These are phyloP conservation scores for Ceratoteleas bidentatus DNA, from an alignment of 1,140 invertebrate genomes.

Conservation along the genomic window DNA sequence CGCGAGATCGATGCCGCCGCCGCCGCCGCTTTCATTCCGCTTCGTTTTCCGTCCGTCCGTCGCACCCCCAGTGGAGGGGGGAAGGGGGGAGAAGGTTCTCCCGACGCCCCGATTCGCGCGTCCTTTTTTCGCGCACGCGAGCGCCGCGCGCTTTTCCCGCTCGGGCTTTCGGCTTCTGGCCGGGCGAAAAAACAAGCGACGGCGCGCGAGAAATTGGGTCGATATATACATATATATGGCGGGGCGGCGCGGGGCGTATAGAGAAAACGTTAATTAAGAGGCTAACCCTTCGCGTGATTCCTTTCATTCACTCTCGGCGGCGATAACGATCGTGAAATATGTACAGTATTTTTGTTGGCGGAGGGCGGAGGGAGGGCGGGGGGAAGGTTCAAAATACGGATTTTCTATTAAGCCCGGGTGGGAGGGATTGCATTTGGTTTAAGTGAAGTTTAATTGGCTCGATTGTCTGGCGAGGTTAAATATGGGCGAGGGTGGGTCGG, in stretches of 20 bases:
- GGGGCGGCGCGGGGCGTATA: constrained; percentile 11
- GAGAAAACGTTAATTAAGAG: constrained; percentile 61
- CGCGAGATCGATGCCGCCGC: constrained; percentile 67
- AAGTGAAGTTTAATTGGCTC: too few species aligned
- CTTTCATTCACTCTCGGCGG: constrained; percentile 41
- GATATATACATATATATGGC: constrained; percentile 30
- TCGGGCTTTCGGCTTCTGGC: constrained; percentile 10
- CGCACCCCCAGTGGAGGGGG: too few species aligned
- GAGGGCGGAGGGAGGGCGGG: too few species aligned
- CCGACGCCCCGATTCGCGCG: background rate
- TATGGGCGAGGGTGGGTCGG: too few species aligned
- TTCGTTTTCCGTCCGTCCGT: constrained; percentile 6
- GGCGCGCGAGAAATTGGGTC: constrained; percentile 52
- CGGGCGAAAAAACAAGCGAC: constrained; percentile 32
- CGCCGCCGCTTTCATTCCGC: constrained; percentile 2
- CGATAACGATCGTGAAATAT: constrained; percentile 52
- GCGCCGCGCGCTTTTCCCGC: background rate
- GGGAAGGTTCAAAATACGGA: too few species aligned
- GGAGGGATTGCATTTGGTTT: too few species aligned
- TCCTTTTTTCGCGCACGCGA: background rate
- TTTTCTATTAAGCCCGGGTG: too few species aligned
- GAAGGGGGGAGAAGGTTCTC: too few species aligned
- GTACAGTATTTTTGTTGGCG: constrained; percentile 27
- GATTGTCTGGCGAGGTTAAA: too few species aligned
- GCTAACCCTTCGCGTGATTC: constrained; percentile 52